Evolutionary conservation across 2,797 vertebrate genomes (phyloP).

Genomic region (Neosilurus hyrtlii): DNA sequence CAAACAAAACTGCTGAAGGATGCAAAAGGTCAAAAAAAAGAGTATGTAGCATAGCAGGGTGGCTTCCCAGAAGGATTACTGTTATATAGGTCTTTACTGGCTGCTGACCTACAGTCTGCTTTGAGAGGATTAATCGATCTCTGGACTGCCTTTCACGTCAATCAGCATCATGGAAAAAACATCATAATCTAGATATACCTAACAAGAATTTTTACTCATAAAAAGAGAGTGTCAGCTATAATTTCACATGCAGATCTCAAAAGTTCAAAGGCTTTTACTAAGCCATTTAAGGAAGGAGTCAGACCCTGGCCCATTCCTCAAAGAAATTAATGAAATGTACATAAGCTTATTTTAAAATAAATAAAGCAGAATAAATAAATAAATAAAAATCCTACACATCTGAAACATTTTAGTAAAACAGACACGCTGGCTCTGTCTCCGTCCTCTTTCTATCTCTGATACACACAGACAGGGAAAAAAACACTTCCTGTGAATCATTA

Average conservation of each 20-base stretch:
- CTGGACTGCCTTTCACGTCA: conserved; percentile 11
- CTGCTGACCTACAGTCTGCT: conserved; percentile 36
- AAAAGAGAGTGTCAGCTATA: not conserved
- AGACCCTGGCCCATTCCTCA: not conserved
- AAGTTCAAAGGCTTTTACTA: not conserved
- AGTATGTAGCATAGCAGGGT: conserved; percentile 26
- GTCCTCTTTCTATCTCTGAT: conserved; percentile 33
- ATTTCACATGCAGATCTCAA: not conserved
- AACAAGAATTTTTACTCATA: not conserved
- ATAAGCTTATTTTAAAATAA: not conserved
- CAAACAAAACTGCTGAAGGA: conserved; percentile 14
- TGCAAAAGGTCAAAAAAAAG: conserved; percentile 29
- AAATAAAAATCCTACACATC: not conserved
- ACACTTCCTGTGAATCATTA: conserved; percentile 42
- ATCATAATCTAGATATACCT: conserved; percentile 10
- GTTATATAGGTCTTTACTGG: conserved; percentile 42
- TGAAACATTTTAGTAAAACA: not conserved
- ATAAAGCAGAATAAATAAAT: not conserved
- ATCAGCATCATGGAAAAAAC: conserved; percentile 28
- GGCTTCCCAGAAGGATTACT: conserved; percentile 19
- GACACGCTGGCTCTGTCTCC: not conserved
- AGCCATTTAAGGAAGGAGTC: not conserved
- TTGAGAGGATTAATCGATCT: conserved; percentile 35
- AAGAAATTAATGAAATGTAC: not conserved
- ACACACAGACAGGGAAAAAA: not conserved